phyloP scores from a whole-genome alignment of 2,797 vertebrate genomes.

The Luscinia megarhynchos region DNA sequence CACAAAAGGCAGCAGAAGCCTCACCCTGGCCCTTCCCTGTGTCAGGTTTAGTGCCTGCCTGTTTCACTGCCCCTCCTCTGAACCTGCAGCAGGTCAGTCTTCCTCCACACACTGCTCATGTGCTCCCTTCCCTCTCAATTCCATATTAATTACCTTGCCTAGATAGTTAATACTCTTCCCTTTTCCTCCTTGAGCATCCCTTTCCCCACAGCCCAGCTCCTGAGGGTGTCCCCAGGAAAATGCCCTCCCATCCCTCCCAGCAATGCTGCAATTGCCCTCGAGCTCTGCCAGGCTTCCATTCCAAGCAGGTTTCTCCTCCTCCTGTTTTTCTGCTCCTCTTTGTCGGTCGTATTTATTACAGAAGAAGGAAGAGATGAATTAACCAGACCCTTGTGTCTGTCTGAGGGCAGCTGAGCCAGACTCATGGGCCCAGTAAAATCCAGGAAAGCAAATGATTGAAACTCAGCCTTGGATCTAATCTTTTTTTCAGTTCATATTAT shows the following conservation, averaged over 20 bases:
- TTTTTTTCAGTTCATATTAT: constrained; percentile 49
- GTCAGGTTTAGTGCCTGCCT: background rate
- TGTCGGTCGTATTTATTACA: background rate
- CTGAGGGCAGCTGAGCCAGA: background rate
- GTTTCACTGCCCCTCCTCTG: background rate
- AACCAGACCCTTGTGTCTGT: background rate
- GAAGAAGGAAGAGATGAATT: background rate
- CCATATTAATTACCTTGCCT: background rate
- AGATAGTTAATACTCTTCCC: background rate
- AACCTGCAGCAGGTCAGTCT: background rate
- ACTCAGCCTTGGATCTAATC: constrained; percentile 37
- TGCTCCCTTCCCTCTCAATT: constrained; percentile 19
- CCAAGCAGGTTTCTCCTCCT: background rate
- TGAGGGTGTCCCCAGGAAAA: background rate
- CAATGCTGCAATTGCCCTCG: background rate
- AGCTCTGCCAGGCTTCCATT: background rate
- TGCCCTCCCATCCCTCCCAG: background rate
- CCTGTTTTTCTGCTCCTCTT: constrained; percentile 2
- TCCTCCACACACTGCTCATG: constrained; percentile 24
- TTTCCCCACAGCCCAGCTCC: background rate
- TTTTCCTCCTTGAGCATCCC: constrained; percentile 9
- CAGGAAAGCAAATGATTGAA: constrained; percentile 30
- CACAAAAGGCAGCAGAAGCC: background rate
- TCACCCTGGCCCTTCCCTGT: background rate
- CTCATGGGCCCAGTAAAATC: background rate